Evolutionary conservation across 2,888 invertebrate genomes (phyloP).

Genomic region (Dendrolimus houi): DNA sequence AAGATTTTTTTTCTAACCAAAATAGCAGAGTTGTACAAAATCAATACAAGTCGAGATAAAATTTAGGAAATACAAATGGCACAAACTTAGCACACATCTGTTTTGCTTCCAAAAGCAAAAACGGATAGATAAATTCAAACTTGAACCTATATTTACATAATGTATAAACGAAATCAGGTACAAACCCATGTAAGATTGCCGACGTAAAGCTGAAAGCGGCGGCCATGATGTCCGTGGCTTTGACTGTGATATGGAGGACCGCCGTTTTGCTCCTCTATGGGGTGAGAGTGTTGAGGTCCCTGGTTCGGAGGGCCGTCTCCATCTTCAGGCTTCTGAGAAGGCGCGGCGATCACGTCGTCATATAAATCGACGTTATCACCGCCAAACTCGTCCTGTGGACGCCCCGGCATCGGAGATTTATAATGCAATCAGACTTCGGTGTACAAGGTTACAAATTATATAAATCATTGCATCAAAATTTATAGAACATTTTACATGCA

Average conservation of each 20-base stretch:
- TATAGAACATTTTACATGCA: conserved; percentile 21
- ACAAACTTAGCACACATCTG: conserved; percentile 16
- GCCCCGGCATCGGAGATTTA: not conserved
- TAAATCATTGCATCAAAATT: not conserved
- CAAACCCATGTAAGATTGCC: conserved; percentile 99
- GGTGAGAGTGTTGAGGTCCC: conserved; percentile 67
- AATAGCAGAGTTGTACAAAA: not conserved
- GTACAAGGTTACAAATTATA: not conserved
- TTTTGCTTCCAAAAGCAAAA: conserved; percentile 28
- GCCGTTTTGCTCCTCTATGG: conserved; percentile 82
- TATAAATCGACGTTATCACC: conserved; percentile 95
- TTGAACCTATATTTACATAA: conserved; percentile 57
- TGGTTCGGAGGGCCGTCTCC: conserved; percentile 76
- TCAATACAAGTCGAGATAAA: conserved; percentile 14
- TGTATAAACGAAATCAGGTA: conserved; percentile 62
- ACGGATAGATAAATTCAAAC: conserved; percentile 36
- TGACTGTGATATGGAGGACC: conserved; percentile 82
- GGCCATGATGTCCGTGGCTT: conserved; percentile 84
- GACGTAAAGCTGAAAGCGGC: conserved; percentile 95
- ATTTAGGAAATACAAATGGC: conserved; percentile 19
- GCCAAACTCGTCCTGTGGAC: conserved; percentile 83
- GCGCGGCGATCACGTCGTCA: conserved; percentile 94
- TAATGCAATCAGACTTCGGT: not conserved
- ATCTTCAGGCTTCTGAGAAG: conserved; percentile 78
- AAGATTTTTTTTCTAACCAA: too few species aligned